Conservation (phyloP, 2,797 vertebrate species). For the Hippopotamyrus pictus region DNA sequence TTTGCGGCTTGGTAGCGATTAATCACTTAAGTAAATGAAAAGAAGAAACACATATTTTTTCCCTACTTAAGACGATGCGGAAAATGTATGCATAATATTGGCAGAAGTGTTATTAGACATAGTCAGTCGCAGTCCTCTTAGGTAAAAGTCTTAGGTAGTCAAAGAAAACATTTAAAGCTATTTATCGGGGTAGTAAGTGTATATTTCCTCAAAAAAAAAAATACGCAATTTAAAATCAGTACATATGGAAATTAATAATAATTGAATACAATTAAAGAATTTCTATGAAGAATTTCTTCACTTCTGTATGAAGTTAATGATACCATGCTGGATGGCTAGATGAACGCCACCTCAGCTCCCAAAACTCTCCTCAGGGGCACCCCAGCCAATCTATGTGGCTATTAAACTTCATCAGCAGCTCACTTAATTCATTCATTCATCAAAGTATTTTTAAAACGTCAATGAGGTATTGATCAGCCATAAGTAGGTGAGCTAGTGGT, state of each 20-base stretch:
- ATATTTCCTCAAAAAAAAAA: background rate
- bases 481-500: background rate
- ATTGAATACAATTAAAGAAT: background rate
- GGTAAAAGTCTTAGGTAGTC: background rate
- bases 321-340: background rate
- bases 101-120: background rate
- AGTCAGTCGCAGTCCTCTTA: background rate
- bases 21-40: background rate
- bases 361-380: background rate
- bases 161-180: background rate
- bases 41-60: background rate
- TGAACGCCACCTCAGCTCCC: background rate
- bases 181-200: background rate
- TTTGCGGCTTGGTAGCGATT: background rate
- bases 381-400: background rate
- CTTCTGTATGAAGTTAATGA: background rate
- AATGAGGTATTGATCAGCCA: background rate
- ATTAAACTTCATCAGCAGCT: background rate
- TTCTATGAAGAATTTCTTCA: background rate
- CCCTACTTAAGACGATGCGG: background rate
- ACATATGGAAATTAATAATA: background rate
- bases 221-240: background rate
- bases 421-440: background rate
- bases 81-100: background rate
- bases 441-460: background rate